Conservation (phyloP, 2,113 vertebrate genomes). For the Glareola pratincola region DNA sequence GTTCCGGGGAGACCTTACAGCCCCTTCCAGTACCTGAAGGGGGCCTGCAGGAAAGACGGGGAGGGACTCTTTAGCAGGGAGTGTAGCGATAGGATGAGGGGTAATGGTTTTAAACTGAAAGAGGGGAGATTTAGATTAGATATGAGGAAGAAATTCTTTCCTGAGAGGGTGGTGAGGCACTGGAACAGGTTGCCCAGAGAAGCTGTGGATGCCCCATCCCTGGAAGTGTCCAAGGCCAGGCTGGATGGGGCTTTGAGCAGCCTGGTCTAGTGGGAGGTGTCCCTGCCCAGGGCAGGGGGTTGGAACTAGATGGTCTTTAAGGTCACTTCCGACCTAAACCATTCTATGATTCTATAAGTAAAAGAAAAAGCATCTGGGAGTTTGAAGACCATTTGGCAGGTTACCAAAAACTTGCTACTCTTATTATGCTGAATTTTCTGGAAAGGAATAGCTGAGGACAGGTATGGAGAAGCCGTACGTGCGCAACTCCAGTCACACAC, state of each 20-base stretch:
- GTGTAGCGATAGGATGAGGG: not conserved
- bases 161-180: not conserved
- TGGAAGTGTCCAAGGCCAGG: not conserved
- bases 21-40: not conserved
- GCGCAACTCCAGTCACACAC: accelerated
- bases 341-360: not conserved
- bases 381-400: not conserved
- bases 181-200: not conserved
- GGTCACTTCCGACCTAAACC: not conserved
- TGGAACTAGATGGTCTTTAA: not conserved
- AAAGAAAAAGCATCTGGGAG: not conserved
- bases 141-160: not conserved
- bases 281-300: not conserved
- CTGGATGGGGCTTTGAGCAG: not conserved
- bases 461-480: accelerated
- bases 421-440: not conserved
- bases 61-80: not conserved
- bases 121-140: not conserved
- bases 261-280: not conserved
- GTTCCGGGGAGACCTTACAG: not conserved
- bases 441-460: not conserved
- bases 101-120: not conserved
- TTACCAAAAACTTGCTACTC: not conserved
- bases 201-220: not conserved
- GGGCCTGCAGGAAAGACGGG: not conserved